Percentiles rank a stretch among this genome's conserved stretches.
phyloP scores from a whole-genome alignment of 2,797 vertebrate species.

The Setipinna tenuifilis region DNA sequence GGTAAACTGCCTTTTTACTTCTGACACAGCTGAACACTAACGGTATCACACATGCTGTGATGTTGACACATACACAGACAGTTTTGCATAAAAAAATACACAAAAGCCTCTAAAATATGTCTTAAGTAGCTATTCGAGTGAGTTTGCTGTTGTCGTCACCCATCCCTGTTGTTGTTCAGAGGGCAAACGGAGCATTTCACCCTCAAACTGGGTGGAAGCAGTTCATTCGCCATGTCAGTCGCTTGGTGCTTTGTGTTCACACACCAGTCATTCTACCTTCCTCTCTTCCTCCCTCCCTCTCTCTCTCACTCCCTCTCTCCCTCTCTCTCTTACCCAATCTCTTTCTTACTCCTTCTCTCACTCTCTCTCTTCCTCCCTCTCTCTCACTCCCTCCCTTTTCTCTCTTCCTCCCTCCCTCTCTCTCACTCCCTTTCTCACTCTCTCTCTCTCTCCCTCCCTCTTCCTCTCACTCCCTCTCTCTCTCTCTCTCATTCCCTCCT shows the following conservation, averaged over 20 bases:
- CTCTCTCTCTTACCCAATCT: not conserved
- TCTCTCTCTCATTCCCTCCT: not conserved
- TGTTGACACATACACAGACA: not conserved
- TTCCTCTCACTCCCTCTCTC: no score
- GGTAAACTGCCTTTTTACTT: not conserved
- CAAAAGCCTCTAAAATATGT: not conserved
- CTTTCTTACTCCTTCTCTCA: not conserved
- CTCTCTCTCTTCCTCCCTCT: not conserved
- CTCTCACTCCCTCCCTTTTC: not conserved
- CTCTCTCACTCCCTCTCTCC: not conserved
- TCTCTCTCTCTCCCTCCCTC: no score
- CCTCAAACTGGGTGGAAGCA: not conserved
- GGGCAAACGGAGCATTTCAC: not conserved
- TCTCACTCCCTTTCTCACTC: not conserved
- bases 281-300: not conserved
- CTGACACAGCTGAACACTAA: not conserved
- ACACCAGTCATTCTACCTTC: not conserved
- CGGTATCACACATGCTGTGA: not conserved
- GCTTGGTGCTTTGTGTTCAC: not conserved
- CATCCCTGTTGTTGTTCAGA: not conserved
- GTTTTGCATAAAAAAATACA: not conserved
- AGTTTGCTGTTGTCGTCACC: not conserved
- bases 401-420: not conserved
- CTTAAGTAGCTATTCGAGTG: not conserved
- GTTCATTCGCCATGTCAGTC: slow-evolving; percentile 2